Base-by-base conservation (phyloP, 2,113 vertebrate species). In the Pachypanchax playfairii region DNA sequence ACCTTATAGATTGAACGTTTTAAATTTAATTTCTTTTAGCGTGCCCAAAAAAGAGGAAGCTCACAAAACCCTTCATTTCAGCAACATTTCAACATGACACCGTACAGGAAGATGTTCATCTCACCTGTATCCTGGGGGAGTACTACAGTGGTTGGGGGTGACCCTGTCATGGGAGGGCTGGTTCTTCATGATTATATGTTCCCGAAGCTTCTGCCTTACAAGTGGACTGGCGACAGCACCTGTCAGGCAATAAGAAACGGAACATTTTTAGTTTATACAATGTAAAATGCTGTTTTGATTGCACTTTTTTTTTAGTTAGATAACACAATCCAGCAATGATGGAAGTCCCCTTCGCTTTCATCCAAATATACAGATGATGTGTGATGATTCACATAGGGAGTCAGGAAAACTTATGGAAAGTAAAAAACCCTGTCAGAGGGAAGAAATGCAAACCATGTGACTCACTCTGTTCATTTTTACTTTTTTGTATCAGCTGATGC, bases 201-300 rank as follows among this genome's bases (percentile, higher is more conserved):
- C 75, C 28, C 87, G 92, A 73, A 98, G 85, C 66, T 95, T 97
- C 90, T 97, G 93, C 84, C 91, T 96, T 21, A 98, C 96, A 56
- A 92, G 91, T 0, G 93, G 94, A 90, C 96, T 98, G 82, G 96
- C 94, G 25, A 97, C 91, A 0, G 95, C 96, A 89, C 95, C 96
- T 98, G 73, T 11, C 44, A 79, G 62, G 66, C 13, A 77, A 58
- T 15, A 58, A 66, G 69, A 39, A 3, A 17, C 61, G 22, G n/a
- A n/a, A n/a, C n/a, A n/a, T n/a, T n/a, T n/a, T n/a, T n/a, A n/a
- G n/a, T n/a, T n/a, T n/a, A n/a, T n/a, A n/a, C n/a, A n/a, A n/a
- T n/a, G n/a, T n/a, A n/a, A n/a, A n/a, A n/a, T 13, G 15, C 13
- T 33, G 39, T 22, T 75, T 55, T 61, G 31, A 79, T 48, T 49